These are phyloP conservation scores for Coranthus polyacanthus DNA, from an alignment of 2,797 vertebrate species.

Conservation along the genomic window DNA sequence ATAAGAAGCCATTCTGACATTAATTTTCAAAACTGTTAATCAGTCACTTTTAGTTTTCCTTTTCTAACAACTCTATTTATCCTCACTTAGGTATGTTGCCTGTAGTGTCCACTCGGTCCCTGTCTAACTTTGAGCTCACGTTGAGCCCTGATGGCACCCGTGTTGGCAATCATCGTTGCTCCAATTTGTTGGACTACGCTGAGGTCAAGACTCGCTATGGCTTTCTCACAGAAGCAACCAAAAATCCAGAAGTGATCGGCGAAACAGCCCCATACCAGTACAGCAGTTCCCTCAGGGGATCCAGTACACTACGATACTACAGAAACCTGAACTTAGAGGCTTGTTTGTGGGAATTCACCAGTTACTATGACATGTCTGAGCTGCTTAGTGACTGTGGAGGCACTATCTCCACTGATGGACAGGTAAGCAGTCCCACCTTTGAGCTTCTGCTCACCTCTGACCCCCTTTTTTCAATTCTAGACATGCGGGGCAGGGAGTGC, in stretches of 20 bases:
- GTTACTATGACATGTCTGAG: conserved; percentile 97
- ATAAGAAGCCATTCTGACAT: background rate
- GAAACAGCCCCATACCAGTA: conserved; percentile 94
- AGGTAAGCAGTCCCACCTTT: conserved; percentile 87
- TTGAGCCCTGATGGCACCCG: conserved; percentile 95
- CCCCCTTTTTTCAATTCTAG: conserved; percentile 72
- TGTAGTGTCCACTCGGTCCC: conserved; percentile 90
- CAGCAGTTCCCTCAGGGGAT: conserved; percentile 86
- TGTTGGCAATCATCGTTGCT: conserved; percentile 94
- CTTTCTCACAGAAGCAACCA: conserved; percentile 91
- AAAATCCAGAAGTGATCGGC: conserved; percentile 88
- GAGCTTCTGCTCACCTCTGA: conserved; percentile 87
- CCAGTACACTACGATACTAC: conserved; percentile 91
- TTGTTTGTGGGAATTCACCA: conserved; percentile 94
- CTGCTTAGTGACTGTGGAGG: conserved; percentile 95
- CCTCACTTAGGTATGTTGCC: conserved; percentile 91
- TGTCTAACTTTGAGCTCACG: conserved; percentile 95
- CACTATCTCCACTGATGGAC: conserved; percentile 93
- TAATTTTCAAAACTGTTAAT: conserved; percentile 14
- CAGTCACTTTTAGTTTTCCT: conserved; percentile 75
- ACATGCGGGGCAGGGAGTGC: conserved; percentile 24
- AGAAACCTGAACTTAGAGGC: conserved; percentile 94
- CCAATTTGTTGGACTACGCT: conserved; percentile 91
- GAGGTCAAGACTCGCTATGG: conserved; percentile 93
- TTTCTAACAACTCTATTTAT: background rate